Base-by-base conservation (phyloP, 64 coral and sea anemone species). In the Platygyra sinensis region DNA sequence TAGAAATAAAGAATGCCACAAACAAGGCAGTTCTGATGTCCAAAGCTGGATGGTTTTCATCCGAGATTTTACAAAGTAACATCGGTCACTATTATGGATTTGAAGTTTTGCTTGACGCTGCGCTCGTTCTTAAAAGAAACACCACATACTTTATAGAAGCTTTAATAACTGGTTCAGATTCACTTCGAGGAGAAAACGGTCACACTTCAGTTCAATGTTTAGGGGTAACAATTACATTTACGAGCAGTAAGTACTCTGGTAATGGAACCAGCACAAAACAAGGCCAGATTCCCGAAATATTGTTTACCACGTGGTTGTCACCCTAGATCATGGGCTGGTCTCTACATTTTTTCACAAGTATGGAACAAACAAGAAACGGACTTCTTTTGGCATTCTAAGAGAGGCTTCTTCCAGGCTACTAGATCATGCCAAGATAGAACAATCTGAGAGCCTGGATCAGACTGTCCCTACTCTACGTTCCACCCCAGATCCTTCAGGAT, bases 41-140 rank as follows among this genome's bases (percentile, higher is more conserved):
- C 2, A 85, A 85, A 39, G n/a, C 81, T n/a, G 81, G 63, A 64
- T 85, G 81, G 81, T 85, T 85, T 85, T 49, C 62, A 17, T 69
- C 81, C 8, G 22, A 71, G 15, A 49, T 6, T 10, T 71, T 85
- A 16, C 63, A 22, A 4, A 38, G 62, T 57, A 42, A 39, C 13
- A 33, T 83, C 0, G 80, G 61, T 11, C 81, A 71, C 24, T 85
- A 67, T 63, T 51, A 67, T 50, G 81, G 81, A 16, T 85, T 85
- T 24, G 33, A 85, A 16, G 20, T 85, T 39, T 52, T 50, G 3
- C 22, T 85, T 49, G 62, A 85, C 61, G 1, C 62, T 49, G 20
- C 36, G 15, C 61, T 71, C 13, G 2, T 46, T 25, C 63, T 85
- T 12, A 71, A 85, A 85, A 39, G 62, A 51, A 27, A 20, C n/a